Evolutionary conservation across 2,888 invertebrate genomes (phyloP).

Genomic region (Pyrochroa serraticornis): DNA sequence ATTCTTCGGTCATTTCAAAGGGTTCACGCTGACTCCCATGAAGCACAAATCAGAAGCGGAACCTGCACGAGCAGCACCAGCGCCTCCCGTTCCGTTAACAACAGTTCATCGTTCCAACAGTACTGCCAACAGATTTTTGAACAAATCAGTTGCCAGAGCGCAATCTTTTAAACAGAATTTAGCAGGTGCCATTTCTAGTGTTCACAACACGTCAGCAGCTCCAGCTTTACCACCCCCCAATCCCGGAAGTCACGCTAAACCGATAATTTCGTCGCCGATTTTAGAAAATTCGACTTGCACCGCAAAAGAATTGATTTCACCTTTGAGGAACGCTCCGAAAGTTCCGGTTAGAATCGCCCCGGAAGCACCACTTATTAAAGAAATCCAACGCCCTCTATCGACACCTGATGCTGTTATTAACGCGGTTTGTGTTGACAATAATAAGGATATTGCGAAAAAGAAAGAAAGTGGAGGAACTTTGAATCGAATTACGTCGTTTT

Average conservation of each 20-base stretch:
- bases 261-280: conserved; percentile 82
- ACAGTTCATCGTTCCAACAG: conserved; percentile 2
- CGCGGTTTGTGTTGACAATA: conserved; percentile 33
- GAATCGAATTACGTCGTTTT: conserved; percentile 77
- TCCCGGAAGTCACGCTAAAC: conserved; percentile 68
- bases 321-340: conserved; percentile 66
- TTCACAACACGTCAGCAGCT: conserved; percentile 54
- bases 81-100: conserved; percentile 64
- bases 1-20: conserved; percentile 87
- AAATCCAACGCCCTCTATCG: conserved; percentile 60
- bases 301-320: conserved; percentile 73
- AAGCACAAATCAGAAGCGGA: conserved; percentile 57
- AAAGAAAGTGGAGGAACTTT: conserved; percentile 61
- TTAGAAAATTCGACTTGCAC: conserved; percentile 82
- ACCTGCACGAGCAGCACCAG: conserved; percentile 63
- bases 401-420: conserved; percentile 56
- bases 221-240: conserved; percentile 70
- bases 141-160: conserved; percentile 43
- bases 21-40: conserved; percentile 75
- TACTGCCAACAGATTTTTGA: conserved; percentile 21
- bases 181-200: conserved; percentile 56
- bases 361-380: conserved; percentile 55
- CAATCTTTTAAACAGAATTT: conserved; percentile 58
- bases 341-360: conserved; percentile 68
- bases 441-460: conserved; percentile 41